These are phyloP conservation scores for Gallinago jamesoni DNA, from an alignment of 2,113 vertebrate genomes.

Conservation along the genomic window DNA sequence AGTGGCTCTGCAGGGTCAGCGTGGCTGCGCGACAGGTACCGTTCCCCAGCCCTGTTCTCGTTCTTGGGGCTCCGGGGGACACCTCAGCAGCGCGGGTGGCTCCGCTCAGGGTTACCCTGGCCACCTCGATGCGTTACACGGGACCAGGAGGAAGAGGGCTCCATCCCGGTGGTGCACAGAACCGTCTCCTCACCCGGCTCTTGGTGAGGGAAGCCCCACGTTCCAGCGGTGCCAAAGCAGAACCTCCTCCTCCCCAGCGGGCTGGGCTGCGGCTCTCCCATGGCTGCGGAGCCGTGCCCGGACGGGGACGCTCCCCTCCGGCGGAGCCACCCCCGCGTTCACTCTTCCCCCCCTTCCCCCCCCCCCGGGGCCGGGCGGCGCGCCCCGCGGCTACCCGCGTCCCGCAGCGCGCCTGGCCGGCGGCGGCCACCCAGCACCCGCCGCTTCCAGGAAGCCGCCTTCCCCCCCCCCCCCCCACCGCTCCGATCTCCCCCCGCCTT, in stretches of 20 bases:
- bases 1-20: not conserved
- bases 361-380: not conserved
- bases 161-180: fast-evolving
- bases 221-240: not conserved
- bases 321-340: not conserved
- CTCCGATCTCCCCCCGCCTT: not conserved
- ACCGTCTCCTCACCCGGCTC: not conserved
- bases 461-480: no score
- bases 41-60: fast-evolving
- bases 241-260: not conserved
- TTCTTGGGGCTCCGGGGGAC: not conserved
- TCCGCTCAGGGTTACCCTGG: not conserved
- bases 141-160: not conserved
- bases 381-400: not conserved
- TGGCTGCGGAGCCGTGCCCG: not conserved
- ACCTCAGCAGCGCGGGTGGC: fast-evolving
- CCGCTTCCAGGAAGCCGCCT: not conserved
- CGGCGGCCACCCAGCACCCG: no score
- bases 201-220: fast-evolving
- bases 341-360: not conserved
- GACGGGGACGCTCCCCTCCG: not conserved
- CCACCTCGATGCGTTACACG: not conserved
- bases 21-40: fast-evolving
- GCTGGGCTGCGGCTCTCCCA: not conserved
- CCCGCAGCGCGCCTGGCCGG: not conserved